Percentiles rank a stretch among this genome's conserved stretches.
Evolutionary conservation across 2,888 invertebrate genomes (phyloP).

Genomic region (Chloroclysta siterata): DNA sequence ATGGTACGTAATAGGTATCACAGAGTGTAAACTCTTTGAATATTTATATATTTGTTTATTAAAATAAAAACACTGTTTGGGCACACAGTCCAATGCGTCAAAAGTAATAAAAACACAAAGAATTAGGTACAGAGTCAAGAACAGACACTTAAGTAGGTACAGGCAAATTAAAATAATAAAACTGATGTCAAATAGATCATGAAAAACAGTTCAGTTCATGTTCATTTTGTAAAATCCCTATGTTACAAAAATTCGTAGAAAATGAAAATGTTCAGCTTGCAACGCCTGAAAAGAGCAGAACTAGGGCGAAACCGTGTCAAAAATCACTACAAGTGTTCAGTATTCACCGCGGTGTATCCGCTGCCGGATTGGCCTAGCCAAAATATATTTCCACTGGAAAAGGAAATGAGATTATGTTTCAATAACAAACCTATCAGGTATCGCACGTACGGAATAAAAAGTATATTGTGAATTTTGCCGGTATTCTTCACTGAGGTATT

Average conservation of each 20-base stretch:
- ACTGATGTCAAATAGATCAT: no score
- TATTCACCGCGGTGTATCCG: constrained; percentile 47
- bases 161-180: no score
- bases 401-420: constrained; percentile 71
- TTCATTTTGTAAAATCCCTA: background rate
- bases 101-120: no score
- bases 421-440: constrained; percentile 66
- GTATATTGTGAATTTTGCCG: constrained; percentile 49
- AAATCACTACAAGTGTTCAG: constrained; percentile 45
- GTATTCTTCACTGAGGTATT: constrained; percentile 9
- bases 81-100: no score
- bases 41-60: no score
- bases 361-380: constrained; percentile 49
- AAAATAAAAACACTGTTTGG: no score
- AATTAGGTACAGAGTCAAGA: no score
- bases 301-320: constrained; percentile 40
- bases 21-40: no score
- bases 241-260: background rate
- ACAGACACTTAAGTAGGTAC: no score
- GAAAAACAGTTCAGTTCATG: no score
- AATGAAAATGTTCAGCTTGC: constrained; percentile 5
- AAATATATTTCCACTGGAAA: constrained; percentile 68
- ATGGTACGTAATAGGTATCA: no score
- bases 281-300: constrained; percentile 20
- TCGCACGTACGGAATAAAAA: constrained; percentile 62